These are phyloP conservation scores for Heteromyza rotundicornis DNA, from an alignment of 2,888 invertebrate species.

Conservation along the genomic window DNA sequence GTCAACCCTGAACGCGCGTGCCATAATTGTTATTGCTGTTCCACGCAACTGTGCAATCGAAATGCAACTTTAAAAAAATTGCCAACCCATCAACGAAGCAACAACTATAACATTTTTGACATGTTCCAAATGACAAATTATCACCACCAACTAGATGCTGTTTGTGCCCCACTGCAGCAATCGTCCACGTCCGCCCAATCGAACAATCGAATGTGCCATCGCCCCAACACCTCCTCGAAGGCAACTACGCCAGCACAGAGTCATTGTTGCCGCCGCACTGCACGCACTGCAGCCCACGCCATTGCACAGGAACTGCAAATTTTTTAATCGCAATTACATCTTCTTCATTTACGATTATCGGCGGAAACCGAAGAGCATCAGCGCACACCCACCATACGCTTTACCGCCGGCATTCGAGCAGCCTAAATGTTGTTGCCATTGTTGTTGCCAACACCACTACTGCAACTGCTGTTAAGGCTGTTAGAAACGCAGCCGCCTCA, in stretches of 20 bases:
- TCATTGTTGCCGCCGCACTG: slow-evolving; percentile 25
- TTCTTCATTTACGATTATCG: slow-evolving; percentile 58
- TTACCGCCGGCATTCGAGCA: background rate
- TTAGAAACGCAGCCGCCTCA: background rate
- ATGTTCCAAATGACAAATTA: slow-evolving; percentile 12
- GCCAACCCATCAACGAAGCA: slow-evolving; percentile 9
- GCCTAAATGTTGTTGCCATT: background rate
- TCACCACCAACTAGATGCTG: slow-evolving; percentile 12
- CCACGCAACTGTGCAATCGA: too few relatives aligned
- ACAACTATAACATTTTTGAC: background rate
- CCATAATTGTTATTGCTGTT: background rate
- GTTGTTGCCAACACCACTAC: background rate
- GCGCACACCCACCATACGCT: background rate
- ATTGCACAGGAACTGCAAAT: slow-evolving; percentile 8
- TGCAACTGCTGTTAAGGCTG: background rate
- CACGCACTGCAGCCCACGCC: too few relatives aligned
- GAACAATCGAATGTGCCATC: slow-evolving; percentile 3
- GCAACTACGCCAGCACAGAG: slow-evolving; percentile 36
- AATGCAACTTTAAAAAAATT: too few relatives aligned
- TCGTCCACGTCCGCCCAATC: too few relatives aligned
- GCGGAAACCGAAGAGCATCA: slow-evolving; percentile 39
- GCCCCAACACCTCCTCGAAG: too few relatives aligned
- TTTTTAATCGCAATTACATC: slow-evolving; percentile 50
- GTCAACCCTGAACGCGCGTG: slow-evolving; percentile 20
- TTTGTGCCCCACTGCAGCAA: too few relatives aligned